Conservation (phyloP, 2,888 invertebrate species). For the Leptopilina drosophilae region DNA sequence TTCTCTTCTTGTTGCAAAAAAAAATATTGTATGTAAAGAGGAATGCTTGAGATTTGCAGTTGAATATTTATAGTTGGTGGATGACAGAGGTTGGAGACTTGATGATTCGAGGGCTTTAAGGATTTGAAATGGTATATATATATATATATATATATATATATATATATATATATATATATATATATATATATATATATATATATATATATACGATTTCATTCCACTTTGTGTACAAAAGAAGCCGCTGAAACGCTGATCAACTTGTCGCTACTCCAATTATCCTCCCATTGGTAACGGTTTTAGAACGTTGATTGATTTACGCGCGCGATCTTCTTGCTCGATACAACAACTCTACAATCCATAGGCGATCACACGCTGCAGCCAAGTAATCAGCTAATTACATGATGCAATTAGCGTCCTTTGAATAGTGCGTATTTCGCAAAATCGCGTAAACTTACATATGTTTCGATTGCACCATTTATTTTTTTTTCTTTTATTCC, state of each 20-base stretch:
- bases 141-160: not conserved
- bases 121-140: not conserved
- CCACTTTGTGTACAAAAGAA: conserved; percentile 53
- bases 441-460: conserved; percentile 6
- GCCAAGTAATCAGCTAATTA: conserved; percentile 58
- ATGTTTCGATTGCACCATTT: no score
- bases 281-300: conserved; percentile 57
- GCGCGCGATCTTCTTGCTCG: conserved; percentile 56
- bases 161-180: no score
- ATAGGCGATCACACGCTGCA: conserved; percentile 25
- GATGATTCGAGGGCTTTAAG: conserved; percentile 3
- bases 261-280: conserved; percentile 70
- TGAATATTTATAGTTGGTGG: not conserved
- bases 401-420: conserved; percentile 65
- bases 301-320: conserved; percentile 67
- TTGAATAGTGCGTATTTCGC: conserved; percentile 43
- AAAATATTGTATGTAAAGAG: not conserved
- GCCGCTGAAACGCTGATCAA: conserved; percentile 65
- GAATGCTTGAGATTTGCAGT: not conserved
- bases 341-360: not conserved
- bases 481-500: no score
- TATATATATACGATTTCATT: not conserved
- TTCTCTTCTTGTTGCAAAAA: not conserved
- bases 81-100: conserved; percentile 6
- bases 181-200: not conserved